phyloP scores from a whole-genome alignment of 2,888 invertebrate genomes.

The Blastobasis lacticolella region DNA sequence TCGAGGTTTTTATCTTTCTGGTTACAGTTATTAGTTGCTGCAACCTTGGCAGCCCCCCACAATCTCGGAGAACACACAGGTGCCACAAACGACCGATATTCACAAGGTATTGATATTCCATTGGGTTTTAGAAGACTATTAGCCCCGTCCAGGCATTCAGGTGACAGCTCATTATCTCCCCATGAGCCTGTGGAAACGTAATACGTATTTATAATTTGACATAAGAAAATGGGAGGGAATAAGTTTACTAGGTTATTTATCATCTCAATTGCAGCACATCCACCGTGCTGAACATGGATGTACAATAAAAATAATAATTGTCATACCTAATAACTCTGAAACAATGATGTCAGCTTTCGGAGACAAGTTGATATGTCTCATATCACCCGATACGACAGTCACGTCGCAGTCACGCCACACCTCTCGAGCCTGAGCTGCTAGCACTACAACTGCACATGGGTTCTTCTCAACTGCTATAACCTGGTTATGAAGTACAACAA shows the following conservation, averaged over 20 bases:
- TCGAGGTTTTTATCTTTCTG: conserved; percentile 73
- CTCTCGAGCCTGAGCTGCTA: conserved; percentile 82
- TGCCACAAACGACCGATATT: conserved; percentile 91
- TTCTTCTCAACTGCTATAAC: conserved; percentile 98
- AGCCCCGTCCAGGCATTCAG: conserved; percentile 97
- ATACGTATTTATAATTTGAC: no score
- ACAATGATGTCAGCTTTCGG: conserved; percentile 96
- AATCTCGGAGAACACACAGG: conserved; percentile 94
- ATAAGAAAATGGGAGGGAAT: no score
- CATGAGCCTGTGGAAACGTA: conserved; percentile 80
- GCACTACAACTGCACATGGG: conserved; percentile 92
- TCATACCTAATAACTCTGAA: conserved; percentile 90
- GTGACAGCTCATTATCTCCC: conserved; percentile 98
- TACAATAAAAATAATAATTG: neutral
- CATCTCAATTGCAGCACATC: no score
- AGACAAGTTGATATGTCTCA: conserved; percentile 86
- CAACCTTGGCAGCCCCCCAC: conserved; percentile 80
- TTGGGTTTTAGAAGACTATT: conserved; percentile 87
- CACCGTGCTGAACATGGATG: no score
- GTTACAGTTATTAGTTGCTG: conserved; percentile 28
- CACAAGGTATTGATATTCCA: conserved; percentile 92
- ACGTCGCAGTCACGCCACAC: conserved; percentile 84
- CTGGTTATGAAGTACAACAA: conserved; percentile 21
- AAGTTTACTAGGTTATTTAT: no score
- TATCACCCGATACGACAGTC: conserved; percentile 87